Evolutionary conservation across 2,113 vertebrate species (phyloP).

Genomic region (Carollia perspicillata): DNA sequence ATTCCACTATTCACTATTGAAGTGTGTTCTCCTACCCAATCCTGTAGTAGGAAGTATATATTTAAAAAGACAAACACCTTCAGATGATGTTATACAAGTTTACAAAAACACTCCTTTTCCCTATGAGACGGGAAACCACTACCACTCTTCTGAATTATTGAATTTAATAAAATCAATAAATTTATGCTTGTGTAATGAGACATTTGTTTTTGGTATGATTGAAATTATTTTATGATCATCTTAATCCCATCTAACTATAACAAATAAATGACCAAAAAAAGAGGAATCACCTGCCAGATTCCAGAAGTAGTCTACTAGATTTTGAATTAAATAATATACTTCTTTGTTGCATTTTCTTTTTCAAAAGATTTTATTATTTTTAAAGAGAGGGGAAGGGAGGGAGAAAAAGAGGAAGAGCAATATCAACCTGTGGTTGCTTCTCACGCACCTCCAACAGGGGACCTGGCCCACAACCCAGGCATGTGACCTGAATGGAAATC

Average conservation of each 20-base stretch:
- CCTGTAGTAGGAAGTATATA: background rate
- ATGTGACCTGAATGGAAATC: no score
- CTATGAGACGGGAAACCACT: background rate
- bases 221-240: constrained; percentile 36
- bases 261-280: background rate
- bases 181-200: constrained; percentile 49
- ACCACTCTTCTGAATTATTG: background rate
- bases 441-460: no score
- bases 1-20: no score
- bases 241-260: background rate
- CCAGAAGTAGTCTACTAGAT: background rate
- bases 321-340: background rate
- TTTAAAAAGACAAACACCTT: constrained; percentile 50
- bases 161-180: background rate
- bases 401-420: no score
- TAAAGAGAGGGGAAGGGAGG: no score
- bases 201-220: constrained; percentile 44
- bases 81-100: background rate
- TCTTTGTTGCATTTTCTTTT: background rate
- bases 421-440: no score
- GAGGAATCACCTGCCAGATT: background rate
- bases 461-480: no score
- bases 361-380: no score
- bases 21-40: background rate
- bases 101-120: background rate